These are phyloP conservation scores for Oenanthe melanoleuca DNA, from an alignment of 2,113 vertebrate genomes.

Conservation along the genomic window DNA sequence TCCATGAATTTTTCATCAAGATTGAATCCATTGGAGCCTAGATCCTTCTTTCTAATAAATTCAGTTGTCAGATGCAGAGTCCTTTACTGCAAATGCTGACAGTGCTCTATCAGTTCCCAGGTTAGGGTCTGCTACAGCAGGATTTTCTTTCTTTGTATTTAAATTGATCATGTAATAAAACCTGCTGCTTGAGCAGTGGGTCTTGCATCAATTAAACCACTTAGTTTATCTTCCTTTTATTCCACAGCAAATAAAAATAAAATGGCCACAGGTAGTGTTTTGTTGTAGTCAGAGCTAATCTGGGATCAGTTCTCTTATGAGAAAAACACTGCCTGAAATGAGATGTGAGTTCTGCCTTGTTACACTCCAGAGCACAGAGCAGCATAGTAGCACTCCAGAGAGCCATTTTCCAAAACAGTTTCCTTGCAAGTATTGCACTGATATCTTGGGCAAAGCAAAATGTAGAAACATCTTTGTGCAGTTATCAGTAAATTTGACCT, in stretches of 20 bases:
- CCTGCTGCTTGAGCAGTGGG: not conserved
- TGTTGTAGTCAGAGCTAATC: not conserved
- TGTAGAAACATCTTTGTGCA: not conserved
- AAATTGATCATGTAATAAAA: not conserved
- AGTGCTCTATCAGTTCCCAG: not conserved
- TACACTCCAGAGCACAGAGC: not conserved
- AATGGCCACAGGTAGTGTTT: not conserved
- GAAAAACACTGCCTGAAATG: not conserved
- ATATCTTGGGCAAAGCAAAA: not conserved
- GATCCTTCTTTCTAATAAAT: constrained; percentile 39
- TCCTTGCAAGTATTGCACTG: not conserved
- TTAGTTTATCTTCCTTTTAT: not conserved
- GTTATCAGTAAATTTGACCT: not conserved
- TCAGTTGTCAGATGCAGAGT: constrained; percentile 2
- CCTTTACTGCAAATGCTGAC: not conserved
- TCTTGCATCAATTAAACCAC: not conserved
- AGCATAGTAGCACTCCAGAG: not conserved
- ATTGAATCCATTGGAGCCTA: not conserved
- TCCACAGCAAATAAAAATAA: not conserved
- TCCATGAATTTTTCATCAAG: constrained; percentile 39
- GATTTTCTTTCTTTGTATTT: not conserved
- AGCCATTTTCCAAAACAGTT: not conserved
- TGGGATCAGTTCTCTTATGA: not conserved
- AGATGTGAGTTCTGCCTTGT: not conserved
- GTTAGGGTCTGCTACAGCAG: not conserved